Evolutionary conservation across 2,888 invertebrate species (phyloP).

Genomic region (Enchytraeus crypticus): DNA sequence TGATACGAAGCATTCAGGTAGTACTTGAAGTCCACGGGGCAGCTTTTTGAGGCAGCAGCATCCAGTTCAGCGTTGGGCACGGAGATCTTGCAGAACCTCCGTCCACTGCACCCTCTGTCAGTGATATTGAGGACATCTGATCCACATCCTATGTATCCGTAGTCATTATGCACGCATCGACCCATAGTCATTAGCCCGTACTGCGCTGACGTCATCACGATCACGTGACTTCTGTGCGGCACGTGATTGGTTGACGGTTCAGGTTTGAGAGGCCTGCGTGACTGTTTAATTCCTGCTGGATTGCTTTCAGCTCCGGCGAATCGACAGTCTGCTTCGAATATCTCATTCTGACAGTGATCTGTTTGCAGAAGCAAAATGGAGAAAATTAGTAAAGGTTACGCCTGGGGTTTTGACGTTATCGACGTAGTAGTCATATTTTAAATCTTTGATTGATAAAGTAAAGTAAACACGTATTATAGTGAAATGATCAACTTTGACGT

Average conservation of each 20-base stretch:
- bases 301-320: neutral
- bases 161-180: conserved; percentile 15
- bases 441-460: too few relatives aligned
- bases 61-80: conserved; percentile 16
- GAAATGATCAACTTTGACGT: too few relatives aligned
- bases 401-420: too few relatives aligned
- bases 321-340: conserved; percentile 4
- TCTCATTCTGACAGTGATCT: conserved; percentile 17
- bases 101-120: conserved; percentile 15
- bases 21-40: conserved; percentile 19
- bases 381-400: too few relatives aligned
- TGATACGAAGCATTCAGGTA: conserved; percentile 10
- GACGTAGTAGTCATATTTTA: too few relatives aligned
- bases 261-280: neutral
- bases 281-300: neutral
- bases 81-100: conserved; percentile 8
- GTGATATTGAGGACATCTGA: conserved; percentile 11
- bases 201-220: conserved; percentile 7
- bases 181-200: conserved; percentile 14
- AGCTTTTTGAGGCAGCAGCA: neutral
- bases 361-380: too few relatives aligned
- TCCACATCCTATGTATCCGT: conserved; percentile 17
- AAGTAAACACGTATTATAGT: too few relatives aligned
- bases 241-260: neutral
- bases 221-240: neutral